phyloP scores from a whole-genome alignment of 2,113 vertebrate genomes.

The Pelecanoides urinatrix region DNA sequence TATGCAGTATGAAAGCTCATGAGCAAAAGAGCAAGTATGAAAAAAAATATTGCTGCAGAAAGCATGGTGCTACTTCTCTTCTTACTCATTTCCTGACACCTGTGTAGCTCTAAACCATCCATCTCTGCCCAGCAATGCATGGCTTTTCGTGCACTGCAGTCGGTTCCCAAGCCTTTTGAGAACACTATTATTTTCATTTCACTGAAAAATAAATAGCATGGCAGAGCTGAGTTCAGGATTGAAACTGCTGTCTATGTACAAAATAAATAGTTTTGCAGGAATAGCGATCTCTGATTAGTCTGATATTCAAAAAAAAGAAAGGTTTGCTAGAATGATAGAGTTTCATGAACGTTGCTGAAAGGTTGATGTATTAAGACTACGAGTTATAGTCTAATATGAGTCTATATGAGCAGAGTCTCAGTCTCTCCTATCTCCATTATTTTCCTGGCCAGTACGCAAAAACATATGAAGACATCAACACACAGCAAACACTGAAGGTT shows the following conservation, averaged over 20 bases:
- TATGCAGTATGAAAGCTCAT: conserved; percentile 71
- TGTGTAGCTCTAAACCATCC: neutral
- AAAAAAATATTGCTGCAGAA: conserved; percentile 30
- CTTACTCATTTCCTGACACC: neutral
- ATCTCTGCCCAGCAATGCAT: neutral
- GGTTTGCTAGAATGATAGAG: neutral
- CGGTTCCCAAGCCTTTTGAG: neutral
- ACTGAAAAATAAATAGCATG: neutral
- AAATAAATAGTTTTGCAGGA: neutral
- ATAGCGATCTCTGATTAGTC: neutral
- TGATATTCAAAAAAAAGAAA: neutral
- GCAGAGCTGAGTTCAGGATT: neutral
- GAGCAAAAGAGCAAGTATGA: conserved; percentile 53
- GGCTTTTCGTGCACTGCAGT: neutral
- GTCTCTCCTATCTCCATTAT: neutral
- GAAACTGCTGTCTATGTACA: neutral
- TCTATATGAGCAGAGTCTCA: neutral
- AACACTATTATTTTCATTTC: neutral
- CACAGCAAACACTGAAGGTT: neutral
- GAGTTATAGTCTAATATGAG: neutral
- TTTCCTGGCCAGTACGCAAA: neutral
- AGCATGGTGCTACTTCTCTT: neutral
- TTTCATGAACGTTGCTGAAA: neutral
- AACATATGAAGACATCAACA: neutral
- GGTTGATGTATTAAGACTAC: neutral